Conservation (phyloP, 2,113 vertebrate genomes). For the Sylvia atricapilla region DNA sequence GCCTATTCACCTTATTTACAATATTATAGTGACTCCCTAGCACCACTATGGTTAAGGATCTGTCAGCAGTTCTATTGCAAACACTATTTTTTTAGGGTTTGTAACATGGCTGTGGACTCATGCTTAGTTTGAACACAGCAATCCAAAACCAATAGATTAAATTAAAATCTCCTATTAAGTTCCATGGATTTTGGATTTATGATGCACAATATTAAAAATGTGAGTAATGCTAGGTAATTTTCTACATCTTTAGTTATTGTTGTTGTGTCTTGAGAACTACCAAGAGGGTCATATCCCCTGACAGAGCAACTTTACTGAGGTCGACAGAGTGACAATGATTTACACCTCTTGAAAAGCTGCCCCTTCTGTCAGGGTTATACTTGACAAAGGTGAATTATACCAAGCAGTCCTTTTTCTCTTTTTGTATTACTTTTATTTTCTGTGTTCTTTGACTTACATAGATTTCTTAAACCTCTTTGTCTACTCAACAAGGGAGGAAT, state of each 20-base stretch:
- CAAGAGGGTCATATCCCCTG: not conserved
- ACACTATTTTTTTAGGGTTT: not conserved
- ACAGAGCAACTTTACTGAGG: not conserved
- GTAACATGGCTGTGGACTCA: not conserved
- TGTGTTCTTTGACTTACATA: not conserved
- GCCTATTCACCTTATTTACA: constrained; percentile 74
- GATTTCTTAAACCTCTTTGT: not conserved
- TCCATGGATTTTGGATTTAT: not conserved
- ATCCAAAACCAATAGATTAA: not conserved
- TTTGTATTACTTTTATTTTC: not conserved
- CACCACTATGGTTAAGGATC: constrained; percentile 36
- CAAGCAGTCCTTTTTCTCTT: not conserved
- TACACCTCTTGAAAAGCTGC: not conserved
- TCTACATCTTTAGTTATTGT: not conserved
- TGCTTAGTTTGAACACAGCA: not conserved
- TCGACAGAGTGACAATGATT: not conserved
- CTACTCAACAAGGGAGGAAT: not conserved
- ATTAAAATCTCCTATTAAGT: not conserved
- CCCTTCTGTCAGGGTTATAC: not conserved
- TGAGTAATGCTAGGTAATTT: not conserved
- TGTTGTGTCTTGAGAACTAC: not conserved
- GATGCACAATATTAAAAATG: not conserved
- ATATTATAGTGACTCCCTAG: constrained; percentile 48
- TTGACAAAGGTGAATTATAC: not conserved
- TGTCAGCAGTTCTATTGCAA: constrained; percentile 48